Evolutionary conservation across 1,140 invertebrate species (phyloP), one percentile per base, ranked within the genome.

Genomic region (Macrobrachium rosenbergii): DNA sequence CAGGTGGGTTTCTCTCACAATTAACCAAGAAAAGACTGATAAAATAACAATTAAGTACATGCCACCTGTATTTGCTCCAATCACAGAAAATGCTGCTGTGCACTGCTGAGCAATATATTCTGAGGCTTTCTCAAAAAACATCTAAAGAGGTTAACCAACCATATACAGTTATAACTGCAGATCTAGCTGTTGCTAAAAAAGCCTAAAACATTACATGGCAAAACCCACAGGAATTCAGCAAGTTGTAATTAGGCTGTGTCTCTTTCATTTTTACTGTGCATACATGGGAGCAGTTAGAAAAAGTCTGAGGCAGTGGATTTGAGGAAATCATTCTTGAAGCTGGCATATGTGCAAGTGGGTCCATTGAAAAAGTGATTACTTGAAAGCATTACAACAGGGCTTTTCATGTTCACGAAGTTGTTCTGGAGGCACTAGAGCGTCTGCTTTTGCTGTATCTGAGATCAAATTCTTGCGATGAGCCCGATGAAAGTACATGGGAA

Each of bases 151-250:
- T 52, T 52, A 52, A 52, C 45, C 45, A 52, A 52, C 45, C 5
- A 5, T 52, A 52, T 52, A 52, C 45, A 52, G 10, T 52, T 52
- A 10, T 52, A 52, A 52, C 45, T 52, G 10, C 10, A 52, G 45
- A 52, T 52, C 45, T 52, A 52, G 58, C 78, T 62, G 78, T 80
- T 60, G 78, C 78, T n/a, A 80, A 63, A 43, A 80, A 80, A 21
- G 59, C 78, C n/a, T n/a, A n/a, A n/a, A n/a, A 60, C 60, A 80
- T 63, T 62, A 60, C 62, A 21, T 80, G 58, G 62, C 19, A 63
- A 63, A 80, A 80, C 21, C 62, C 78, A 80, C 12, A 63, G 43
- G 58, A 62, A 21, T 80, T 80, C 58, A 63, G 62, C 10, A 45
- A 80, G 58, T 11, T n/a, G n/a, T n/a, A n/a, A n/a, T n/a, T n/a